These are phyloP conservation scores for Ischnura elegans DNA, from an alignment of 2,888 invertebrate genomes.

Conservation along the genomic window DNA sequence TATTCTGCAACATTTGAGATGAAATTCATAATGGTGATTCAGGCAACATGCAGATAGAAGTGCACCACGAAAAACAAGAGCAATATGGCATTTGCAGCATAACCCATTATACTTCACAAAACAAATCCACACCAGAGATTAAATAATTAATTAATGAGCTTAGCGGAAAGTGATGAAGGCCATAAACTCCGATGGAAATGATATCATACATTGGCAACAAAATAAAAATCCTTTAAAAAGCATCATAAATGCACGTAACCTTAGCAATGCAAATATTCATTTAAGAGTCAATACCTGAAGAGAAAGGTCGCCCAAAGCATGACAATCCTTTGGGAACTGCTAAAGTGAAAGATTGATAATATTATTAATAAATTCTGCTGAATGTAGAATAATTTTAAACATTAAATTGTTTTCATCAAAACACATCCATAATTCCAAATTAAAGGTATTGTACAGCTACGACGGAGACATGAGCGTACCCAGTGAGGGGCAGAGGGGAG, in stretches of 20 bases:
- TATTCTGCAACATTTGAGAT: neutral
- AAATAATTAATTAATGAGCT: neutral
- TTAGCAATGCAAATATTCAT: constrained; percentile 13
- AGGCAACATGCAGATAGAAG: neutral
- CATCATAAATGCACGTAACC: constrained; percentile 22
- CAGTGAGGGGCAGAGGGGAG: too few relatives aligned
- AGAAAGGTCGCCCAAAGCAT: constrained; percentile 80
- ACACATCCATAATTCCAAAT: neutral
- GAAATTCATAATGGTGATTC: neutral
- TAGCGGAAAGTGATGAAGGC: neutral
- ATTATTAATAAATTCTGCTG: neutral
- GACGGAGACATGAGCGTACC: too few relatives aligned
- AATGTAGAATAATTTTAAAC: neutral
- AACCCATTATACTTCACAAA: neutral
- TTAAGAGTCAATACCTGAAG: constrained; percentile 79
- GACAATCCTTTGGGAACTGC: constrained; percentile 78
- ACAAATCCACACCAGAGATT: neutral
- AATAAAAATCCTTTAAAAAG: constrained; percentile 23
- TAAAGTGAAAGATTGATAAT: constrained; percentile 68
- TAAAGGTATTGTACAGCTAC: too few relatives aligned
- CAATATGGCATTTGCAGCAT: neutral
- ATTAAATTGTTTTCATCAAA: neutral
- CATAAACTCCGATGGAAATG: neutral
- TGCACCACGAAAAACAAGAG: neutral
- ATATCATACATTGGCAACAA: neutral